Base-by-base conservation (phyloP, 2,888 invertebrate species). In the Blomia tropicalis region DNA sequence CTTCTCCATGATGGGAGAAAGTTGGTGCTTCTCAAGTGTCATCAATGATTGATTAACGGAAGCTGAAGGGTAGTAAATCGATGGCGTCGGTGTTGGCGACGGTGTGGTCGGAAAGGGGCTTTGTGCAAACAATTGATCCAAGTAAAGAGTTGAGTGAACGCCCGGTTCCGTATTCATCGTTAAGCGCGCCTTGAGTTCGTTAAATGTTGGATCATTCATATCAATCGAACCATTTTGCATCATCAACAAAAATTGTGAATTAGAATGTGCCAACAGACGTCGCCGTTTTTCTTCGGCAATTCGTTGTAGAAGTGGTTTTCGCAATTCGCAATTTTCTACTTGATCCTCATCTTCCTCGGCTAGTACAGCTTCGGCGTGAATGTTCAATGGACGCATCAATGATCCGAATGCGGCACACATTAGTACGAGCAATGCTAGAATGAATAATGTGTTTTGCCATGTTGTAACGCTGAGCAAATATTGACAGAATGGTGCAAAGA, bases 151-250 rank as follows among this genome's bases (percentile, higher is more conserved):
- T 32, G 89, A 91, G 75, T 91, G 91, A 56, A 90, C 91, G 59
- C 91, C 91, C 3, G 91, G 90, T 77, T 91, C 91, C 66, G 87
- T 82, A 76, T 91, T 91, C 66, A 90, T 78, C 31, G 89, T 88
- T n/a, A 63, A 51, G 5, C 63, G 36, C 14, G 36, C 30, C 22
- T 53, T 63, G 19, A 60, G 53, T 23, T 60, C 60, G 29, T 63
- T 60, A 23, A 53, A 63, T 25, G 53, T 31, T 30, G 25, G 41
- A 36, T 61, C 61, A 23, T 60, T 27, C 29, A 53, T 30, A 25
- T 36, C 44, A 4, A 58, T 32, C 25, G n/a, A 44, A 14, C 41
- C 41, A 36, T 63, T 63, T 56, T 63, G 63, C 60, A 63, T 61
- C 63, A 62, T 63, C 30, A 63, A 30, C 43, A 60, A 22, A 60